Conservation (phyloP, 2,797 vertebrate species). For the Anguilla megastoma region DNA sequence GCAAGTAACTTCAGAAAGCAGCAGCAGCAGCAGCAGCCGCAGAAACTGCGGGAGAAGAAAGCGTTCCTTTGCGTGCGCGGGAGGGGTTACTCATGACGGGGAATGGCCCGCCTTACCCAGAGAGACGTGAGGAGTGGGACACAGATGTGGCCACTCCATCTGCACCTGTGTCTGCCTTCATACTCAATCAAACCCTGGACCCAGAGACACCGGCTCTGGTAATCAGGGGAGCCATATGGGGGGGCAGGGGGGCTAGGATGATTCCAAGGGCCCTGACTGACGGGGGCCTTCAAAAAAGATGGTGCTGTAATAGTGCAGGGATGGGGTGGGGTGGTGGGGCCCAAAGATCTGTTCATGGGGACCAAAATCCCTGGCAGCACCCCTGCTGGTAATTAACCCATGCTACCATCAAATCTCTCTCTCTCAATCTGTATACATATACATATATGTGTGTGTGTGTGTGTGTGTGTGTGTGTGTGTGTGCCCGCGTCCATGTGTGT, state of each 20-base stretch:
- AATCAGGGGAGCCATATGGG: not conserved
- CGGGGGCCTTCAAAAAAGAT: not conserved
- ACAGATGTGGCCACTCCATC: slow-evolving; percentile 9
- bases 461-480: not conserved
- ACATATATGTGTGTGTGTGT: not conserved
- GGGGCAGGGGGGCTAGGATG: not conserved
- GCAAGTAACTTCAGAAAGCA: not conserved
- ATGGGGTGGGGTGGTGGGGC: not conserved
- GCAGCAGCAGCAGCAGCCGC: not conserved
- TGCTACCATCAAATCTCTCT: not conserved
- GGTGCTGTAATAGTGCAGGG: not conserved
- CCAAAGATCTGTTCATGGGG: not conserved
- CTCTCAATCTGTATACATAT: not conserved
- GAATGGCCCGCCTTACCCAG: not conserved
- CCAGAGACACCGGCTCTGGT: not conserved
- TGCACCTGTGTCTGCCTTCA: not conserved
- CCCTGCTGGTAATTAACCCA: not conserved
- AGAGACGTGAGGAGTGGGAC: not conserved
- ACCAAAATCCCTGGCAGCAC: not conserved
- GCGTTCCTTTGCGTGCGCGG: not conserved
- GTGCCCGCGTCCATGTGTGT: too few species aligned
- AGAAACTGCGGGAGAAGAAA: not conserved
- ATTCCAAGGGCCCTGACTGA: not conserved
- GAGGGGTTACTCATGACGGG: not conserved
- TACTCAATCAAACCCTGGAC: slow-evolving; percentile 3